These are phyloP conservation scores for Salpingus planirostris DNA, from an alignment of 2,888 invertebrate species.

Conservation along the genomic window DNA sequence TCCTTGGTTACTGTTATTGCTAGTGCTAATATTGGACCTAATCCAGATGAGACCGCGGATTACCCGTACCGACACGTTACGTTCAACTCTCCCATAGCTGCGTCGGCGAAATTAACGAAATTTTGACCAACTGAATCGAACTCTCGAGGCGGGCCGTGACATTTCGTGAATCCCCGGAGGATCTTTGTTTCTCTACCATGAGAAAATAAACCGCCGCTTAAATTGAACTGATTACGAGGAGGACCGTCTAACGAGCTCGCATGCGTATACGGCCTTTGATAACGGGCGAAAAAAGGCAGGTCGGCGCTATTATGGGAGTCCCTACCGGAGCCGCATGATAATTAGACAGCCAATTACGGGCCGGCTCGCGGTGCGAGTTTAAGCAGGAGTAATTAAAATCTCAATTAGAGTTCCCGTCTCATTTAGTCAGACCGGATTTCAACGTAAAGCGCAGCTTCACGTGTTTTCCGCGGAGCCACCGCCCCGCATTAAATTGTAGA, in stretches of 20 bases:
- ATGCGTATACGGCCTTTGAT: constrained; percentile 15
- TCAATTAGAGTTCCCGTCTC: constrained; percentile 23
- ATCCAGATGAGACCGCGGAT: constrained; percentile 17
- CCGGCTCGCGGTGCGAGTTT: constrained; percentile 23
- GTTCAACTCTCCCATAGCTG: no score
- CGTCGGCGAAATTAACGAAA: no score
- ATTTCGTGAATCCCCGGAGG: no score
- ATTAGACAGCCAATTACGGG: constrained; percentile 36
- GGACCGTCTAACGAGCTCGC: constrained; percentile 21
- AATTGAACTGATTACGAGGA: no score
- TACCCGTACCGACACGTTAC: constrained; percentile 15
- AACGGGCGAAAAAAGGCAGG: constrained; percentile 13
- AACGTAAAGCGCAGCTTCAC: constrained; percentile 8
- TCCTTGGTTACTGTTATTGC: constrained; percentile 19
- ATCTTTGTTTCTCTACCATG: no score
- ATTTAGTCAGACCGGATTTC: constrained; percentile 18
- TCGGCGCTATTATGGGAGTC: constrained; percentile 10
- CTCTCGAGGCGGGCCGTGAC: no score
- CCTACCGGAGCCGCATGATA: constrained; percentile 27
- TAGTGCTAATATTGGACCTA: constrained; percentile 17
- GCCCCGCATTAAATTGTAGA: no score
- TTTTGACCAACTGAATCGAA: no score
- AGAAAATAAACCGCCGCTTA: no score
- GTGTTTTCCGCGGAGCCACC: constrained; percentile 2
- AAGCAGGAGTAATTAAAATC: constrained; percentile 26